Evolutionary conservation across 2,888 invertebrate species (phyloP).

Genomic region (Teleogryllus oceanicus): DNA sequence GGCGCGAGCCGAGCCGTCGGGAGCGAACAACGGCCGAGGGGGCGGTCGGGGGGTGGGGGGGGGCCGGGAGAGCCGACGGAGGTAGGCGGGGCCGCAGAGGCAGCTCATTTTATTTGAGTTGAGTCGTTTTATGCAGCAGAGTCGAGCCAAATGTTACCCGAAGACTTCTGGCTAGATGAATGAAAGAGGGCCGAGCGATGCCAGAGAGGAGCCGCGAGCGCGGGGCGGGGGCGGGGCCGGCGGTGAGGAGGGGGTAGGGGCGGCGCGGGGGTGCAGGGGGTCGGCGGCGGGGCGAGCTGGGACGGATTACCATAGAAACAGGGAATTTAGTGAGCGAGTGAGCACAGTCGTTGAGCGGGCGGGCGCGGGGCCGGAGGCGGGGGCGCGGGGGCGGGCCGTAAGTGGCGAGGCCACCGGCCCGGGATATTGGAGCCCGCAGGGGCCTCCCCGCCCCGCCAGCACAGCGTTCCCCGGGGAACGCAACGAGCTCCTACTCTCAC

Average conservation of each 20-base stretch:
- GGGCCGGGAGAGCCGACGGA: neutral
- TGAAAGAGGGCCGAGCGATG: conserved; percentile 35
- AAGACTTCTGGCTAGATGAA: neutral
- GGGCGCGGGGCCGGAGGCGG: neutral
- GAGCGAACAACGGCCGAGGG: too few species aligned
- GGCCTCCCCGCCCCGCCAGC: neutral
- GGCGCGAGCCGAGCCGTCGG: too few species aligned
- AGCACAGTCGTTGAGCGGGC: conserved; percentile 11
- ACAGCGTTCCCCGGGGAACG: too few species aligned
- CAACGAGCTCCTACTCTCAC: too few species aligned
- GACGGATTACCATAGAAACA: conserved; percentile 35
- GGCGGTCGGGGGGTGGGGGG: neutral
- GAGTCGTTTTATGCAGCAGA: conserved; percentile 3
- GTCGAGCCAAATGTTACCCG: conserved; percentile 22
- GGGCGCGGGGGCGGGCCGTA: neutral
- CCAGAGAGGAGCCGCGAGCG: conserved; percentile 38
- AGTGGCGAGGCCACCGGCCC: neutral
- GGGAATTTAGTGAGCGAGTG: conserved; percentile 27
- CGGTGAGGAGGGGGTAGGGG: conserved; percentile 38
- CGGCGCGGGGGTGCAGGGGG: conserved; percentile 19
- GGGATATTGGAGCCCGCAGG: neutral
- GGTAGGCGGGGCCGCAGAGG: neutral
- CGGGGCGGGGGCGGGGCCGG: conserved; percentile 21
- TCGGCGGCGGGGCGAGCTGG: conserved; percentile 19
- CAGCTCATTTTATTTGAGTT: conserved; percentile 18